Base-by-base conservation (phyloP, 2,113 vertebrate genomes). In the Rhodinocichla rosea region DNA sequence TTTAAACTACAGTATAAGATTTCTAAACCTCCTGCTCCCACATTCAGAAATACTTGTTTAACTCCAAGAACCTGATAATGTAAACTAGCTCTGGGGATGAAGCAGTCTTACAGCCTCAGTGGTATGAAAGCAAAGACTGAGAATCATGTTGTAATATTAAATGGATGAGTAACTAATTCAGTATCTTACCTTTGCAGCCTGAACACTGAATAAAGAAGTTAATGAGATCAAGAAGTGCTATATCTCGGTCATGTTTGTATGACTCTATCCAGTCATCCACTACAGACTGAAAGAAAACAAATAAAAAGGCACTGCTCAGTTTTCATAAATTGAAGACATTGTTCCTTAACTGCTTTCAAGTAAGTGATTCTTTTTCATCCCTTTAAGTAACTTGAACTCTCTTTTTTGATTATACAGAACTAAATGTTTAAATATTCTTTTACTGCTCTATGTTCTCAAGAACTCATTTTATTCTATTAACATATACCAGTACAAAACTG, bases 161-260 rank as follows among this genome's bases (percentile, higher is more conserved):
- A 91, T 24, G 37, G 19, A 65, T 47, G 75, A 90, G 23, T 65
- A 64, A 89, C 42, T 40, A 74, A 60, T 83, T 79, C 89, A 90
- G 86, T 75, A 82, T 90, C 97, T 96, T 98, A 99, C 99, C 99
- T 99, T 99, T 99, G 96, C 99, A 99, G 96, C 99, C 99, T 79
- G 99, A 99, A 97, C 99, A 99, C 98, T 99, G 99, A 98, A 99
- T 99, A 96, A 99, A 99, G 97, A 99, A 99, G 97, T 99, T 99
- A 97, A 99, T 99, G 96, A 99, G 99, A 97, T 99, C 99, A 98
- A 99, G 98, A 82, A 99, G 98, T 60, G 99, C 99, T 95, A 98
- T 98, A 98, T 99, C 99, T 97, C 99, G 98, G 97, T 99, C 99
- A 92, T 98, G 98, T 98, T 99, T 99, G 97, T 99, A 99, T 56